A percentile compares a stretch with the other conserved stretches of the same genome.
Evolutionary conservation across 1,140 invertebrate species (phyloP).

Genomic region (Hestina assimilis): DNA sequence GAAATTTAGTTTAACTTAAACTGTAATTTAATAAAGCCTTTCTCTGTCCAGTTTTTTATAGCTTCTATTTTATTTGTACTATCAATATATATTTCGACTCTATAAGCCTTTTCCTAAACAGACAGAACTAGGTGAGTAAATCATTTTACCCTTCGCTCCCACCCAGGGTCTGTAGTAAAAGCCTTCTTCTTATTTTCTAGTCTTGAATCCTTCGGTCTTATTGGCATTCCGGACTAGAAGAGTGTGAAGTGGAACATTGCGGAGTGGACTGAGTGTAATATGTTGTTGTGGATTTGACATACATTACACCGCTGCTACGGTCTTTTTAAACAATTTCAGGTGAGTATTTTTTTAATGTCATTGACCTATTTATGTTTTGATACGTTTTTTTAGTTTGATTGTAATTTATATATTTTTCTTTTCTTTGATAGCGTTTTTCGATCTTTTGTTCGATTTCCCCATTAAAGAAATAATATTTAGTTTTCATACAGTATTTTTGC

Average conservation of each 20-base stretch:
- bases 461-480: no score
- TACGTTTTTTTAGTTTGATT: not conserved
- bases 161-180: constrained; percentile 10
- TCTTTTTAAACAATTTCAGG: constrained; percentile 46
- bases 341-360: constrained; percentile 33
- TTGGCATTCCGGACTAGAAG: constrained; percentile 28
- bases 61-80: constrained; percentile 11
- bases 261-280: constrained; percentile 56
- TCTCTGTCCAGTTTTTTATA: no score
- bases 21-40: no score
- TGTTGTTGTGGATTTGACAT: constrained; percentile 65
- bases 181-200: constrained; percentile 45
- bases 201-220: constrained; percentile 26
- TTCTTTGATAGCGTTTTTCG: no score
- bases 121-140: constrained; percentile 5
- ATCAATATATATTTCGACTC: constrained; percentile 10
- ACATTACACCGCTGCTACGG: constrained; percentile 32
- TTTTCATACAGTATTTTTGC: no score
- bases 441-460: no score
- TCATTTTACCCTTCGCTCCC: not conserved
- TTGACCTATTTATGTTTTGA: constrained; percentile 6
- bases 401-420: not conserved
- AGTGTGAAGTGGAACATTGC: constrained; percentile 38
- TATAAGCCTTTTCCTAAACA: not conserved
- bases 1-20: no score